Evolutionary conservation across 2,888 invertebrate genomes (phyloP).

Genomic region (Chydorus sphaericus): DNA sequence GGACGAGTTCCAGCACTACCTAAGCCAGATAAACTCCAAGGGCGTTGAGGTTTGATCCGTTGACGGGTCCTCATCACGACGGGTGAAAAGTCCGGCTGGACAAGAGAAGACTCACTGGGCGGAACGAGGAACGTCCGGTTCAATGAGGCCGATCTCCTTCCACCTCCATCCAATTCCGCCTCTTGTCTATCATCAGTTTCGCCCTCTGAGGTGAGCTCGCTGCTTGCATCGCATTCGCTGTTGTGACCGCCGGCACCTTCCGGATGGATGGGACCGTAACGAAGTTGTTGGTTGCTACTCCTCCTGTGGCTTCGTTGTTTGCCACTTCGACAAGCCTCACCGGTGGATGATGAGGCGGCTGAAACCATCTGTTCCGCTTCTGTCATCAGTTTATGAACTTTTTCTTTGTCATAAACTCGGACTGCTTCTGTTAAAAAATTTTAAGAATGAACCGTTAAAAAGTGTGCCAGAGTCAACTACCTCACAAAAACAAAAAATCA

Average conservation of each 20-base stretch:
- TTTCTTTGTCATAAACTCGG: constrained; percentile 8
- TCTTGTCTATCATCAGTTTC: constrained; percentile 51
- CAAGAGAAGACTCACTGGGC: constrained; percentile 16
- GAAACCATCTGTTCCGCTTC: constrained; percentile 9
- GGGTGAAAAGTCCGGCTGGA: constrained; percentile 17
- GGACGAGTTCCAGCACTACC: background rate
- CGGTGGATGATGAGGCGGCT: background rate
- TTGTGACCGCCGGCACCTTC: constrained; percentile 23
- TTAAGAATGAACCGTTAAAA: too few relatives aligned
- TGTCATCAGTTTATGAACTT: constrained; percentile 6
- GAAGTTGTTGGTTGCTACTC: background rate
- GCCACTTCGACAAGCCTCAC: background rate
- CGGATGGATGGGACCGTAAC: background rate
- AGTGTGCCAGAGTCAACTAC: background rate
- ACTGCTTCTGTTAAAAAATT: background rate
- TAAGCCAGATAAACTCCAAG: constrained; percentile 79
- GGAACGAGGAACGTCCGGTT: constrained; percentile 17
- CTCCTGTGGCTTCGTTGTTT: background rate
- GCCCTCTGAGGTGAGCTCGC: constrained; percentile 61
- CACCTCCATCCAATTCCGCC: constrained; percentile 58
- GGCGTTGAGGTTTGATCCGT: constrained; percentile 34
- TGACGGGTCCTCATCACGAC: background rate
- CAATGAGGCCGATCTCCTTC: background rate
- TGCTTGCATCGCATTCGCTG: constrained; percentile 68
- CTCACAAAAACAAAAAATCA: background rate